Evolutionary conservation across 2,797 vertebrate species (phyloP).

Genomic region (Ciconia nigra): DNA sequence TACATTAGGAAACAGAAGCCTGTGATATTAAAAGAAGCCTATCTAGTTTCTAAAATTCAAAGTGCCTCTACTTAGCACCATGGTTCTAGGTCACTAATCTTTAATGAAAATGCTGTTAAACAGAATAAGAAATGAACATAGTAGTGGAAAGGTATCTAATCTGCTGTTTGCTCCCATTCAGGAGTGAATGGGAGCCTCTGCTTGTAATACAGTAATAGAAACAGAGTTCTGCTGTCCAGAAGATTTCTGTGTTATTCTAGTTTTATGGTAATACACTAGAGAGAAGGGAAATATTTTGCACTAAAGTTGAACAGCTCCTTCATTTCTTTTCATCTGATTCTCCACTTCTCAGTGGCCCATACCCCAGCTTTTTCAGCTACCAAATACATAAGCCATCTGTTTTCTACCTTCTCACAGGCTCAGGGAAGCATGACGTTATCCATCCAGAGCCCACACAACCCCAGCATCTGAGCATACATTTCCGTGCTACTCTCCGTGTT

Average conservation of each 20-base stretch:
- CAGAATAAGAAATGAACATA: neutral
- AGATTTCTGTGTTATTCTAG: neutral
- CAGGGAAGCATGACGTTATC: neutral
- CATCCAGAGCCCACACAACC: neutral
- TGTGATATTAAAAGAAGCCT: neutral
- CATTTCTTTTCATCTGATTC: neutral
- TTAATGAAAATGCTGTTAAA: neutral
- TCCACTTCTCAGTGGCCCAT: neutral
- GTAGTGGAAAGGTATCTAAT: neutral
- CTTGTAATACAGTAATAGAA: neutral
- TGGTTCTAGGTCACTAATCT: neutral
- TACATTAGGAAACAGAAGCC: neutral
- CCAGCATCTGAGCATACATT: neutral
- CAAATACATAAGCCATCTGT: neutral
- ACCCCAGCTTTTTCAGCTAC: neutral
- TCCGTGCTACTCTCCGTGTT: neutral
- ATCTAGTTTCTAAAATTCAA: neutral
- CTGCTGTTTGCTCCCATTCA: neutral
- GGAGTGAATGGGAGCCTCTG: neutral
- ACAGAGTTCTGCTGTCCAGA: neutral
- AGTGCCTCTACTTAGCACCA: neutral
- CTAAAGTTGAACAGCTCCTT: neutral
- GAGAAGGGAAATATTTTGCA: neutral
- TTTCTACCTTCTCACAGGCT: neutral
- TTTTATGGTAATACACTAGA: neutral